Evolutionary conservation across 2,113 vertebrate genomes (phyloP), one percentile per base, ranked within the genome.

Genomic region (Nothocercus julius): DNA sequence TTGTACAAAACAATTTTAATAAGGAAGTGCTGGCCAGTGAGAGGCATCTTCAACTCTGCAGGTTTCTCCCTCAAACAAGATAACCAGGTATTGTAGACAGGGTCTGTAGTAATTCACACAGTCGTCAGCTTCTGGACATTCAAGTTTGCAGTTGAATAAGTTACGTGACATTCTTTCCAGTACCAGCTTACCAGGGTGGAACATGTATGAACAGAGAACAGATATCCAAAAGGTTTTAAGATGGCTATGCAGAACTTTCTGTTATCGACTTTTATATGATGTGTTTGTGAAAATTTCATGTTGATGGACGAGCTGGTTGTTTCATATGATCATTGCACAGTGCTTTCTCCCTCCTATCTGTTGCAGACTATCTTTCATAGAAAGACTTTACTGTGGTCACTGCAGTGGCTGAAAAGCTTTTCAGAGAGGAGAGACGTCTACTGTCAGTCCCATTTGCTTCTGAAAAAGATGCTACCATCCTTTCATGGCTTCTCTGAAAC

Each of bases 381-480:
- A 51, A 28, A 47, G 42, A 75, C 67, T 78, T 74, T 83, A 59
- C 49, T 69, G n/a, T 82, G 73, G 34, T n/a, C 28, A 76, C 47
- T 40, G 56, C 47, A 61, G 38, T 69, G 47, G 44, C 47, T 64
- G 62, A 81, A 87, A 90, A 40, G 38, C 49, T 70, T 66, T 58
- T 79, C 70, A 25, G 8, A 51, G 66, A 69, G 25, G 38, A 91
- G 58, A 70, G 44, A 91, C 28, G 73, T 73, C 92, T 82, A 3
- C 77, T 69, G 44, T 76, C 84, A 85, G 4, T 58, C 27, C 66
- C 42, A 13, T 77, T 87, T 86, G 8, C 64, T 75, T 74, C 76
- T 86, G 20, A 90, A 90, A 86, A 75, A 40, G 80, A 64, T 40
- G 61, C 61, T 93, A 78, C 83, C 69, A 47, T 79, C 34, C 92